A percentile compares a stretch with the other conserved stretches of the same genome.
These are phyloP conservation scores for Notechis scutatus DNA, from an alignment of 2,113 vertebrate species.

Conservation along the genomic window DNA sequence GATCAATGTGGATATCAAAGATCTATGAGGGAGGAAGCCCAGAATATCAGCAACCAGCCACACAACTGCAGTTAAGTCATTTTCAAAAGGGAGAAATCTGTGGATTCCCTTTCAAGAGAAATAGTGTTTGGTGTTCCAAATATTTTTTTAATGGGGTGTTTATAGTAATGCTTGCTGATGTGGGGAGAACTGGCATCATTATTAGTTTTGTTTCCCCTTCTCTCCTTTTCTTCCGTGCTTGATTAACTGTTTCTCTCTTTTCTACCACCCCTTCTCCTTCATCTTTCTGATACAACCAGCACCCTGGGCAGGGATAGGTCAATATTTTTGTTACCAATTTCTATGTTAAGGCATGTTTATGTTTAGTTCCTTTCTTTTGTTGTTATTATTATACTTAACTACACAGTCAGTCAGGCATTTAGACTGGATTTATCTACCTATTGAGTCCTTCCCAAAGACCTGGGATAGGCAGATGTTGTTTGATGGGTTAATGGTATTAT, in stretches of 20 bases:
- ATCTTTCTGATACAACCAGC: neutral
- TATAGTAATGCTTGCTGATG: neutral
- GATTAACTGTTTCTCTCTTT: neutral
- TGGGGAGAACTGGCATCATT: neutral
- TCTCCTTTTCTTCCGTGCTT: neutral
- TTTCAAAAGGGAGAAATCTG: neutral
- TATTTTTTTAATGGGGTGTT: neutral
- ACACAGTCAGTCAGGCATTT: neutral
- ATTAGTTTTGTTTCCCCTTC: neutral
- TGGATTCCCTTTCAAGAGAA: neutral
- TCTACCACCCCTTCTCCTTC: neutral
- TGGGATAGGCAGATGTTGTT: neutral
- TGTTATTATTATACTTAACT: neutral
- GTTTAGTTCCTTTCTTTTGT: neutral
- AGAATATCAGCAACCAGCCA: neutral
- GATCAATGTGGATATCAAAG: slow-evolving; percentile 20
- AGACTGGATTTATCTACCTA: neutral
- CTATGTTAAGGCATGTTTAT: slow-evolving; percentile 14
- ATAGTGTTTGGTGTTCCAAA: neutral
- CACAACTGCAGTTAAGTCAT: neutral
- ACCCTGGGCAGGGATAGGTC: neutral
- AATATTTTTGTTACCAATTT: neutral
- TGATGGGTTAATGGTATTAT: neutral
- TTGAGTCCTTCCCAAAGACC: neutral
- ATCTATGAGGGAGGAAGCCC: neutral